A percentile compares a stretch with the other conserved stretches of the same genome.
Evolutionary conservation across 1,140 invertebrate genomes (phyloP).

Genomic region (Drosophila tristis): DNA sequence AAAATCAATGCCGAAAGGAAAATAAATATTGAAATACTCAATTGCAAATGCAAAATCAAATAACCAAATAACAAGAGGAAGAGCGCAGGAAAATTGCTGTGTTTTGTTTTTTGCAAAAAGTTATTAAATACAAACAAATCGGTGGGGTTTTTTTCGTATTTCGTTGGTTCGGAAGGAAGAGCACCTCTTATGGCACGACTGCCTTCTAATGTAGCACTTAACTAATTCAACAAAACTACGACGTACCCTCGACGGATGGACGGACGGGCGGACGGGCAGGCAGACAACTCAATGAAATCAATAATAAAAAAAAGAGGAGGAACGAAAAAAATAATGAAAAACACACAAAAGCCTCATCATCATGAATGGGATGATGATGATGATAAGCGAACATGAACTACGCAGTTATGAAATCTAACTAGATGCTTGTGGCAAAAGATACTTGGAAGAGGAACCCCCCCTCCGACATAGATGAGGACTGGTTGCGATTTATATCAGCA

Average conservation of each 20-base stretch:
- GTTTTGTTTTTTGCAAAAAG: conserved; percentile 27
- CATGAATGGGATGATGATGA: conserved; percentile 24
- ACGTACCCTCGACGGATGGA: conserved; percentile 32
- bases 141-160: background rate
- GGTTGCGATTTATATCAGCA: background rate
- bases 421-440: conserved; percentile 31
- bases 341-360: conserved; percentile 66
- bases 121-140: conserved; percentile 36
- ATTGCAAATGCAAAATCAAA: conserved; percentile 54
- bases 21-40: conserved; percentile 67
- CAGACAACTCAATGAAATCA: conserved; percentile 63
- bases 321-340: conserved; percentile 51
- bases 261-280: conserved; percentile 11
- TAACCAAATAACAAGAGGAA: conserved; percentile 37
- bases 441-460: no score
- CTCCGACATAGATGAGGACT: no score
- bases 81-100: conserved; percentile 20
- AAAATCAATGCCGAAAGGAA: conserved; percentile 47
- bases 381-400: conserved; percentile 61
- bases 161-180: conserved; percentile 23
- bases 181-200: conserved; percentile 2
- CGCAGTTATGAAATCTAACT: conserved; percentile 74
- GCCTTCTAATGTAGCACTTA: conserved; percentile 68
- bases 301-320: conserved; percentile 44
- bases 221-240: conserved; percentile 79